These are phyloP conservation scores for Volucella zonaria DNA, from an alignment of 2,888 invertebrate genomes.

Conservation along the genomic window DNA sequence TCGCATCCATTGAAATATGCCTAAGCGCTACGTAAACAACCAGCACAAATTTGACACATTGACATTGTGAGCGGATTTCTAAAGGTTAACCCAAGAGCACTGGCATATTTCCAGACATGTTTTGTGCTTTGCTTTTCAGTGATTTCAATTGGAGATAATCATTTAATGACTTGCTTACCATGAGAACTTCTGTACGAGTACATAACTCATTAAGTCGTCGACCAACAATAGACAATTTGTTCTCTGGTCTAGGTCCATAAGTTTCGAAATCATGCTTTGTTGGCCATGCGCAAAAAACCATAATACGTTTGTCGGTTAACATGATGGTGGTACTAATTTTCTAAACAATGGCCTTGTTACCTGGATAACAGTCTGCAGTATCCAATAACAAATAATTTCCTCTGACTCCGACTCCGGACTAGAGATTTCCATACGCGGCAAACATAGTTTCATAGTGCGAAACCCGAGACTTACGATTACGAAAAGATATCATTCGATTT, in stretches of 20 bases:
- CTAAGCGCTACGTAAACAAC: slow-evolving; percentile 46
- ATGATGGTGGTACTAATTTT: background rate
- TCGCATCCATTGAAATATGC: slow-evolving; percentile 29
- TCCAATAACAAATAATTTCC: slow-evolving; percentile 6
- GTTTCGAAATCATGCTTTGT: slow-evolving; percentile 18
- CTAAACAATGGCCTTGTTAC: background rate
- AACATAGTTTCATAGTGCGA: background rate
- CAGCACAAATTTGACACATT: slow-evolving; percentile 46
- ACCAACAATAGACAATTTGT: background rate
- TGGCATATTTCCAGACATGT: background rate
- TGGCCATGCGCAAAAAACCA: slow-evolving; percentile 25
- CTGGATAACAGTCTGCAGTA: background rate
- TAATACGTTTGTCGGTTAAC: background rate
- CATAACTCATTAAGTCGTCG: slow-evolving; percentile 9
- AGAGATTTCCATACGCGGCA: background rate
- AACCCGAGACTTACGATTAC: background rate
- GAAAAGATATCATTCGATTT: background rate
- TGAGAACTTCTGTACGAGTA: background rate
- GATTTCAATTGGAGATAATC: slow-evolving; percentile 33
- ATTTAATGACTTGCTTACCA: background rate
- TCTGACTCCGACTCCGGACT: background rate
- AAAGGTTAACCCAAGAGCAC: background rate
- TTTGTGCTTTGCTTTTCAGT: background rate
- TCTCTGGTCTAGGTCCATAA: slow-evolving; percentile 11
- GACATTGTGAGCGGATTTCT: slow-evolving; percentile 23